These are phyloP conservation scores for Drosophila bipectinata DNA, from an alignment of 1,140 invertebrate species.

Conservation along the genomic window DNA sequence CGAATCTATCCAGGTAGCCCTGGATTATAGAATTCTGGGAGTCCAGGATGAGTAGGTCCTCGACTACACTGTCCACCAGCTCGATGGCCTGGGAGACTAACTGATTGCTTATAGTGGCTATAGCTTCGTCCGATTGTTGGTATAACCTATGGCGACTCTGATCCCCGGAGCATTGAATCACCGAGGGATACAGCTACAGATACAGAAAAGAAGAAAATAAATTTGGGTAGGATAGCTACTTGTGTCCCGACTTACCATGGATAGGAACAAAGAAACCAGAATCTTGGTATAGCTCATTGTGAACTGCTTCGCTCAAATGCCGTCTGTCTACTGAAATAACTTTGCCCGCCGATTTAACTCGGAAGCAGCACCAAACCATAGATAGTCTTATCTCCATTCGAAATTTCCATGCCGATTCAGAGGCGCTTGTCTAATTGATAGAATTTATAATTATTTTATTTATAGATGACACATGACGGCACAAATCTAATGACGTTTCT, in stretches of 20 bases:
- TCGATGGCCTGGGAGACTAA: slow-evolving; percentile 49
- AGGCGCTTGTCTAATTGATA: slow-evolving; percentile 2
- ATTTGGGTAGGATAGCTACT: not conserved
- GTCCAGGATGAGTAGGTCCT: slow-evolving; percentile 60
- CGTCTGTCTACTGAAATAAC: slow-evolving; percentile 47
- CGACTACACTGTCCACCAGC: slow-evolving; percentile 58
- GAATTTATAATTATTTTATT: slow-evolving; percentile 24
- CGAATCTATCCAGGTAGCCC: slow-evolving; percentile 45
- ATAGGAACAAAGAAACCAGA: not conserved
- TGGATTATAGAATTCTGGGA: slow-evolving; percentile 50
- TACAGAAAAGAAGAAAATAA: not conserved
- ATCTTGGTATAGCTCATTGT: slow-evolving; percentile 12
- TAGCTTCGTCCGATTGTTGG: slow-evolving; percentile 50
- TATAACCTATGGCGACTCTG: slow-evolving; percentile 42
- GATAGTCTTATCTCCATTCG: slow-evolving; percentile 39
- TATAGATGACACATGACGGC: slow-evolving; percentile 29
- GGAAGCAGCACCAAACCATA: slow-evolving; percentile 19
- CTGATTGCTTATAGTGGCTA: slow-evolving; percentile 40
- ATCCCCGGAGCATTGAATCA: slow-evolving; percentile 37
- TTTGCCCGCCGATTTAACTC: slow-evolving; percentile 6
- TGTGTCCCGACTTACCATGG: not conserved
- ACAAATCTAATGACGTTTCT: slow-evolving; percentile 35
- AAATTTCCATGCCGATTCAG: slow-evolving; percentile 28
- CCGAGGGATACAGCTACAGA: not conserved
- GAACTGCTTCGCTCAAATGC: slow-evolving; percentile 39